Evolutionary conservation across 2,888 invertebrate genomes (phyloP), one percentile per base, ranked within the genome.

Genomic region (Ischnura elegans): DNA sequence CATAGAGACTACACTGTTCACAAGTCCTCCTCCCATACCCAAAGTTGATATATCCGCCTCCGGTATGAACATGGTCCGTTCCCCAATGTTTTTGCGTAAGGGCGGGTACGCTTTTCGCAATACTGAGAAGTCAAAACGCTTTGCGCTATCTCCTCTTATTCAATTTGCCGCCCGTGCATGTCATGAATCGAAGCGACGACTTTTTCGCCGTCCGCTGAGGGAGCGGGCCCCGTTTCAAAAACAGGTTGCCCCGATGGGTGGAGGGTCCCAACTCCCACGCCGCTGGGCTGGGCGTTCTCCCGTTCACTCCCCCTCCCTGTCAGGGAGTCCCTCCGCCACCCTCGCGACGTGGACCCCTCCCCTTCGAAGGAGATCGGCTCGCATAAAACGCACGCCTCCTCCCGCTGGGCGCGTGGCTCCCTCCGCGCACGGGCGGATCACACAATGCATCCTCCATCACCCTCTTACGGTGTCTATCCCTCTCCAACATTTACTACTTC

Each of bases 251-350:
- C 61, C n/a, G 66, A 10, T 25, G 43, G 55, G 90, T 13, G 51
- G 46, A 36, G 10, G 76, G 51, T 46, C 29, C 90, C 61, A 61
- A 36, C 55, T 90, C 90, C 90, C 90, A 61, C 90, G 90, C 90
- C 61, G 47, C 90, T 90, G 90, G 90, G 90, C 90, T 90, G 90
- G 90, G 90, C 90, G 90, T 66, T 90, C 55, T 66, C 90, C 90
- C 61, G 47, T 42, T 51, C 36, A 21, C 90, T 55, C 51, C 10
- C 36, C 42, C 42, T 29, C 21, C 51, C 4, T 8, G 51, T 0
- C 90, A n/a, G n/a, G 55, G 25, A 21, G 29, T 25, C 29, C 36
- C n/a, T 43, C 55, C 55, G 21, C 61, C 3, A 6, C 45, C 86
- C 45, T 21, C 55, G 55, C 43, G 16, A 55, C 55, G 42, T n/a